These are phyloP conservation scores for Montipora sp. DNA, from an alignment of 64 coral and sea anemone genomes.

Conservation along the genomic window DNA sequence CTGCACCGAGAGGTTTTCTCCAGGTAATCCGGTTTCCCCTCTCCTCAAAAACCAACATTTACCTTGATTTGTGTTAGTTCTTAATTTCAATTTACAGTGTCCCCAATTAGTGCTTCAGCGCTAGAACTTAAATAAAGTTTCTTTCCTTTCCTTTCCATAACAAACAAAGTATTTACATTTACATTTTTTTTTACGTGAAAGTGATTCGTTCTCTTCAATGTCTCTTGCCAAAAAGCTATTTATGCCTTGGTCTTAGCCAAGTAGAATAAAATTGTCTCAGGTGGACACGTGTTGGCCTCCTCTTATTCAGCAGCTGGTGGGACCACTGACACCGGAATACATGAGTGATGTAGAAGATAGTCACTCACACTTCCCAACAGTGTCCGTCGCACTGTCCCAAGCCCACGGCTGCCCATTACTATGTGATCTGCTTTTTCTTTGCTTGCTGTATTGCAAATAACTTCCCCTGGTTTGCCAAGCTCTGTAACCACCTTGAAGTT, in stretches of 20 bases:
- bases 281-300: neutral
- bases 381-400: constrained; percentile 62
- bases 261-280: neutral
- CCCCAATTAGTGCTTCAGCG: too few species aligned
- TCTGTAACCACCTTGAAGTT: constrained; percentile 79
- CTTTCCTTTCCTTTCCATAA: too few species aligned
- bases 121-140: too few species aligned
- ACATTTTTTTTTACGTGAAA: neutral
- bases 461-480: constrained; percentile 61
- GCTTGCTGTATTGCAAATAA: constrained; percentile 69
- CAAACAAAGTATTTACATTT: too few species aligned
- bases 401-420: constrained; percentile 70
- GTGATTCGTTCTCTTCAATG: neutral
- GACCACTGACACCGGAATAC: constrained; percentile 57
- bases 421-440: constrained; percentile 58
- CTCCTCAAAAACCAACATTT: too few species aligned
- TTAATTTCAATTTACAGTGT: too few species aligned
- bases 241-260: neutral
- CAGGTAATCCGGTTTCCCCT: too few species aligned
- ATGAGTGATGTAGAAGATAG: constrained; percentile 61
- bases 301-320: constrained; percentile 1
- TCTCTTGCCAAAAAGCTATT: neutral
- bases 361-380: constrained; percentile 80
- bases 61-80: too few species aligned
- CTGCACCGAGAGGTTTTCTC: too few species aligned